These are phyloP conservation scores for Ceraclea dissimilis DNA, from an alignment of 2,888 invertebrate genomes.

Conservation along the genomic window DNA sequence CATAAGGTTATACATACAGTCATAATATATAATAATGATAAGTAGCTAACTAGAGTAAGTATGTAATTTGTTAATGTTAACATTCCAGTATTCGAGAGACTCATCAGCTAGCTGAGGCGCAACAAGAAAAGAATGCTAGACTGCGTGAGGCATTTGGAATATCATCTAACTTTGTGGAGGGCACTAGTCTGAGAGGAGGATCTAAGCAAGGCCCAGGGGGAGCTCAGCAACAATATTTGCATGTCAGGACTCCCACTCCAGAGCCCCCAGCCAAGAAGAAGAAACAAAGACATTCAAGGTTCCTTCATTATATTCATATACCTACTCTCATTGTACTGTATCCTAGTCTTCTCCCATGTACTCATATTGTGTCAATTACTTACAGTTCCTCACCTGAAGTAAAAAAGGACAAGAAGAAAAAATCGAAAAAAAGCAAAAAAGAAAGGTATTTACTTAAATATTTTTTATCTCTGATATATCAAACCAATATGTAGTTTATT, in stretches of 20 bases:
- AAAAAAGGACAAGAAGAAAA: slow-evolving; percentile 72
- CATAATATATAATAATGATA: not conserved
- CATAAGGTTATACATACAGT: slow-evolving; percentile 45
- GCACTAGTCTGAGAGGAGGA: slow-evolving; percentile 83
- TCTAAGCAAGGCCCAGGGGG: slow-evolving; percentile 42
- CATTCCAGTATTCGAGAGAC: slow-evolving; percentile 79
- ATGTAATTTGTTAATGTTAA: not conserved
- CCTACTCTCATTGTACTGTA: too few relatives aligned
- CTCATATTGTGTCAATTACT: too few relatives aligned
- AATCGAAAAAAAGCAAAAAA: slow-evolving; percentile 67
- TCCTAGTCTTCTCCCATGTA: too few relatives aligned
- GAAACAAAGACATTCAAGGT: slow-evolving; percentile 68
- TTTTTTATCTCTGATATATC: too few relatives aligned
- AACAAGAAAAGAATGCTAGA: slow-evolving; percentile 90
- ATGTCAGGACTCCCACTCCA: slow-evolving; percentile 68
- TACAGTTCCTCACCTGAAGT: slow-evolving; percentile 52
- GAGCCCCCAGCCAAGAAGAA: slow-evolving; percentile 51
- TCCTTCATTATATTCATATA: slow-evolving; percentile 25
- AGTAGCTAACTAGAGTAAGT: not conserved
- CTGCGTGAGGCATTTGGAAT: slow-evolving; percentile 93
- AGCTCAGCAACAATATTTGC: slow-evolving; percentile 55
- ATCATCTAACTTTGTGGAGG: slow-evolving; percentile 88
- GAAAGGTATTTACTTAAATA: slow-evolving; percentile 52
- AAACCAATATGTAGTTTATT: too few relatives aligned
- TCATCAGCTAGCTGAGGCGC: slow-evolving; percentile 93